Evolutionary conservation across 2,113 vertebrate species (phyloP).

Genomic region (Engystomops pustulosus): DNA sequence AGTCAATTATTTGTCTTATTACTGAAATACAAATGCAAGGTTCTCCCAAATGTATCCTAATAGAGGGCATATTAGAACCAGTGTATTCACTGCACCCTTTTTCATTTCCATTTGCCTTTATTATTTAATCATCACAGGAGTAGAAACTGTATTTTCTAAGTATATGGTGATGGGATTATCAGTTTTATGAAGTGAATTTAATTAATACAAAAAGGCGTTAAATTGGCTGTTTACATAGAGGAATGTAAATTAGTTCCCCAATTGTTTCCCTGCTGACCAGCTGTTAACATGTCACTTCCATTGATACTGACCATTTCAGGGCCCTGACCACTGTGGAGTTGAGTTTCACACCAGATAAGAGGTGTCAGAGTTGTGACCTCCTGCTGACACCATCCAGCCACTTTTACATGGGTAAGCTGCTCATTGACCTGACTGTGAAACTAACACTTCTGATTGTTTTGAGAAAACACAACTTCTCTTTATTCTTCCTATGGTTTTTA

Average conservation of each 20-base stretch:
- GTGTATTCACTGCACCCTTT: neutral
- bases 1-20: neutral
- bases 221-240: neutral
- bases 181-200: neutral
- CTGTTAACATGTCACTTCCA: conserved; percentile 24
- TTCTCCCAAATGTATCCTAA: no score
- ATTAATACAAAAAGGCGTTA: neutral
- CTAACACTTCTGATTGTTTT: neutral
- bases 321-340: neutral
- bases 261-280: neutral
- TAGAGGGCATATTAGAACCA: neutral
- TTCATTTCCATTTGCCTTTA: neutral
- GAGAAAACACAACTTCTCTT: neutral
- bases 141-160: neutral
- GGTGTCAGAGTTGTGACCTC: neutral
- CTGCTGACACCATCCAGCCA: neutral
- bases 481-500: neutral
- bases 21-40: neutral
- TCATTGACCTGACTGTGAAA: neutral
- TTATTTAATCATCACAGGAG: neutral
- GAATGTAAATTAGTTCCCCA: neutral
- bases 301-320: conserved; percentile 20
- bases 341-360: conserved; percentile 32
- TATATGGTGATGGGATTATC: conserved; percentile 19
- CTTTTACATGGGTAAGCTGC: neutral